Percentiles rank a stretch among this genome's conserved stretches.
These are phyloP conservation scores for Numenius arquata DNA, from an alignment of 2,113 vertebrate species.

Conservation along the genomic window DNA sequence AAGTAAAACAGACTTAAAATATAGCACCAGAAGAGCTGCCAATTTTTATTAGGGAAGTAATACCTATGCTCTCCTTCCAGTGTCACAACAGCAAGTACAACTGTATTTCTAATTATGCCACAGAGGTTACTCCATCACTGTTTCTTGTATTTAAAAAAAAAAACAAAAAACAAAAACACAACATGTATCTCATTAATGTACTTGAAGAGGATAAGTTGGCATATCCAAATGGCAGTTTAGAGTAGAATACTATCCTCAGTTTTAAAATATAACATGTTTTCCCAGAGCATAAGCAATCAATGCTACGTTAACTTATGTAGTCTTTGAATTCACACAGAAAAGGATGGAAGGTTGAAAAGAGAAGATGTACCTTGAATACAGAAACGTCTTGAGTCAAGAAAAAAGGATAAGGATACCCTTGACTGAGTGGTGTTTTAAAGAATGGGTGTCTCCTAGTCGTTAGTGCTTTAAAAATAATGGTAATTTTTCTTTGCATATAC, in stretches of 20 bases:
- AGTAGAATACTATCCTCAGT: not conserved
- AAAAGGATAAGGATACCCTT: not conserved
- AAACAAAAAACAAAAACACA: not conserved
- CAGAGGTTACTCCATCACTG: not conserved
- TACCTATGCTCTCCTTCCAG: not conserved
- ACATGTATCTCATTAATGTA: not conserved
- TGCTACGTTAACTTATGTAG: not conserved
- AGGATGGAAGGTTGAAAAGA: not conserved
- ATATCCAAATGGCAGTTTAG: not conserved
- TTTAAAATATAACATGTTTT: not conserved
- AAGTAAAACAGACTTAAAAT: not conserved
- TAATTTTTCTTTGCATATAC: not conserved
- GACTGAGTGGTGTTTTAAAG: not conserved
- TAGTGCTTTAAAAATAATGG: rapidly evolving
- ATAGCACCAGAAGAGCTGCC: not conserved
- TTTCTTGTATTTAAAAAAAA: not conserved
- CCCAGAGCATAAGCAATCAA: not conserved
- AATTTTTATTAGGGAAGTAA: not conserved
- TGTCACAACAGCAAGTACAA: not conserved
- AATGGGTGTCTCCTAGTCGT: not conserved
- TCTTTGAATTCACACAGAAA: not conserved
- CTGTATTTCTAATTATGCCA: not conserved
- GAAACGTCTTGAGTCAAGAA: not conserved
- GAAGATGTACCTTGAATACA: not conserved
- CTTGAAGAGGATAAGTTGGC: not conserved